These are phyloP conservation scores for Argentina silus DNA, from an alignment of 2,797 vertebrate genomes.

Conservation along the genomic window DNA sequence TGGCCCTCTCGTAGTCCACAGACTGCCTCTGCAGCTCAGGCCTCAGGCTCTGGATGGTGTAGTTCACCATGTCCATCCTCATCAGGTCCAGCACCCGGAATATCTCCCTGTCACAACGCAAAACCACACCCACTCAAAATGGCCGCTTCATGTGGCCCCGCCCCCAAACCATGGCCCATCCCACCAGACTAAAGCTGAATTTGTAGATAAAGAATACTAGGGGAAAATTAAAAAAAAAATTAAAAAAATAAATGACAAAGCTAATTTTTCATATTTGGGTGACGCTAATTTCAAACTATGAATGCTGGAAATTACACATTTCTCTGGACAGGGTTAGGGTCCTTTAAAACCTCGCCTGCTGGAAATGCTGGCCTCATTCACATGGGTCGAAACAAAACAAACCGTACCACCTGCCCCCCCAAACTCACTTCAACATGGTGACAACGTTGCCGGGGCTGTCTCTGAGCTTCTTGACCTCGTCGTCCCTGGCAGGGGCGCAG, in stretches of 20 bases:
- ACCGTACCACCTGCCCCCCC: too few species aligned
- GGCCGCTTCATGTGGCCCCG: neutral
- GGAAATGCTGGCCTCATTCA: neutral
- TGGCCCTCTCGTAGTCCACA: conserved; percentile 75
- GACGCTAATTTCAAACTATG: too few species aligned
- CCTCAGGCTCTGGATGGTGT: conserved; percentile 65
- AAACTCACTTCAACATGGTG: conserved; percentile 80
- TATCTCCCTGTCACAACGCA: conserved; percentile 69
- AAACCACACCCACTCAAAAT: neutral
- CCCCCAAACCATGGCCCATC: conserved; percentile 52
- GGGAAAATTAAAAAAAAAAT: too few species aligned
- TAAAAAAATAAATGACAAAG: too few species aligned
- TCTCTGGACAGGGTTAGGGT: too few species aligned
- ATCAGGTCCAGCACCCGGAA: conserved; percentile 80
- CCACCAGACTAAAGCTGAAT: too few species aligned
- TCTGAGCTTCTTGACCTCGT: conserved; percentile 86
- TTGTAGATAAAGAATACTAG: too few species aligned
- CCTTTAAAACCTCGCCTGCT: too few species aligned
- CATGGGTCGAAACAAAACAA: neutral
- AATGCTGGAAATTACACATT: too few species aligned
- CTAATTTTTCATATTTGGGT: too few species aligned
- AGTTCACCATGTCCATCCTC: conserved; percentile 73
- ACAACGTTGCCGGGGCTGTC: conserved; percentile 79
- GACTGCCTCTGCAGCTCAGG: conserved; percentile 68
- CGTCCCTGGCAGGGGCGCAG: conserved; percentile 88